These are phyloP conservation scores for Percopsis omiscomaycus DNA, from an alignment of 2,797 vertebrate species.

Conservation along the genomic window DNA sequence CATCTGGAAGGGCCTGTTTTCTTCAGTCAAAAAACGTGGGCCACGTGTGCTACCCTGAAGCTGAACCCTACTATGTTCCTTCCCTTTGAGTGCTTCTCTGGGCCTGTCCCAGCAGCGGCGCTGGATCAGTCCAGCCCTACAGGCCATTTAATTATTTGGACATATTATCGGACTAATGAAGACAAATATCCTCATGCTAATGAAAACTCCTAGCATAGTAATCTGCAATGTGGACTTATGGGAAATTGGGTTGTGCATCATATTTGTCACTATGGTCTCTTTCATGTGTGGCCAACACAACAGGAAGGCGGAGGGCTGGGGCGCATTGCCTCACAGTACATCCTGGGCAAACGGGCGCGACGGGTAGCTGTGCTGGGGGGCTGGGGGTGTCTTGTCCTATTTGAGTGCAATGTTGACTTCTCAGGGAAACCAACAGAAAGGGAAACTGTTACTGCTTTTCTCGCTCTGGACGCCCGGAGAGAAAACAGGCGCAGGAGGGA, in stretches of 20 bases:
- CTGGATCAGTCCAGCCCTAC: conserved; percentile 9
- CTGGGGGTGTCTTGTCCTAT: conserved; percentile 40
- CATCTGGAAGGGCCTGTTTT: conserved; percentile 73
- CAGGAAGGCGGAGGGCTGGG: conserved; percentile 66
- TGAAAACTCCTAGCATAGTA: conserved; percentile 11
- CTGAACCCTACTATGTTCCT: conserved; percentile 69
- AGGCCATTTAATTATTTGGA: background rate
- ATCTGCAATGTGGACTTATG: background rate
- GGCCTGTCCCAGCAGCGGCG: conserved; percentile 43
- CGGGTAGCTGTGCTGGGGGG: conserved; percentile 27
- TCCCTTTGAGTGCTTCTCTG: conserved; percentile 26
- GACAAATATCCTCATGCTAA: conserved; percentile 14
- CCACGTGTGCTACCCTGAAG: conserved; percentile 73
- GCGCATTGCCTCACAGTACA: conserved; percentile 62
- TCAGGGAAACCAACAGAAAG: conserved; percentile 38
- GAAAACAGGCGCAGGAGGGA: conserved; percentile 47
- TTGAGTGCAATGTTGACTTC: conserved; percentile 28
- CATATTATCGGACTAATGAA: background rate
- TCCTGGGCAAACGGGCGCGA: conserved; percentile 65
- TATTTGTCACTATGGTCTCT: conserved; percentile 32
- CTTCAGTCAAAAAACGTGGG: conserved; percentile 45
- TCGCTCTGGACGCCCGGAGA: conserved; percentile 20
- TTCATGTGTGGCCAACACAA: conserved; percentile 45
- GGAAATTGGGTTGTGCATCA: conserved; percentile 2
- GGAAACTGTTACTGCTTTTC: conserved; percentile 38